A percentile compares a stretch with the other conserved stretches of the same genome.
Conservation (phyloP, 35 echinoderm and acorn worm genomes). For the Acanthaster planci region DNA sequence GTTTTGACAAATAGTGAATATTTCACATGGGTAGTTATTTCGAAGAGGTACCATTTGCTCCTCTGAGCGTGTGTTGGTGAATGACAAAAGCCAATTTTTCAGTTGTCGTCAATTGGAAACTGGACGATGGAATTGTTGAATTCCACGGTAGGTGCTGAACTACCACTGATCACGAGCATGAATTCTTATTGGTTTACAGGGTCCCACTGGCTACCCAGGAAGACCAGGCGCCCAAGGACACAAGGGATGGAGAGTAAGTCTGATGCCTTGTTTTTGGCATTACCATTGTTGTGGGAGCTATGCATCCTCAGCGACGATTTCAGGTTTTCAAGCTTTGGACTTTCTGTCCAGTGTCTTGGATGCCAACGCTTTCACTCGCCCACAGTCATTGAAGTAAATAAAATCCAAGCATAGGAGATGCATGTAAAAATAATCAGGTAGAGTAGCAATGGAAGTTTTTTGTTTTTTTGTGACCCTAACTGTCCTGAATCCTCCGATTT, state of each 20-base stretch:
- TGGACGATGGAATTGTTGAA: too few relatives aligned
- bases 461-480: too few relatives aligned
- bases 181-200: conserved; percentile 18
- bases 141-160: too few relatives aligned
- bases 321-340: background rate
- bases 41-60: background rate
- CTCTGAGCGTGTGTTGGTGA: background rate
- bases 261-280: background rate
- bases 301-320: background rate
- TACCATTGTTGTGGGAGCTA: background rate
- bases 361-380: background rate
- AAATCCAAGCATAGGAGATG: background rate
- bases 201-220: conserved; percentile 33
- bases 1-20: background rate
- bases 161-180: background rate
- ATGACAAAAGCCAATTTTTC: background rate
- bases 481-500: too few relatives aligned
- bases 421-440: background rate
- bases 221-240: conserved; percentile 29
- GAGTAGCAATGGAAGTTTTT: background rate
- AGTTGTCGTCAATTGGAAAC: too few relatives aligned
- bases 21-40: background rate
- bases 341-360: background rate
- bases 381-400: background rate
- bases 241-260: conserved; percentile 58